Conservation (phyloP, 2,113 vertebrate species). For the Chroicocephalus ridibundus region DNA sequence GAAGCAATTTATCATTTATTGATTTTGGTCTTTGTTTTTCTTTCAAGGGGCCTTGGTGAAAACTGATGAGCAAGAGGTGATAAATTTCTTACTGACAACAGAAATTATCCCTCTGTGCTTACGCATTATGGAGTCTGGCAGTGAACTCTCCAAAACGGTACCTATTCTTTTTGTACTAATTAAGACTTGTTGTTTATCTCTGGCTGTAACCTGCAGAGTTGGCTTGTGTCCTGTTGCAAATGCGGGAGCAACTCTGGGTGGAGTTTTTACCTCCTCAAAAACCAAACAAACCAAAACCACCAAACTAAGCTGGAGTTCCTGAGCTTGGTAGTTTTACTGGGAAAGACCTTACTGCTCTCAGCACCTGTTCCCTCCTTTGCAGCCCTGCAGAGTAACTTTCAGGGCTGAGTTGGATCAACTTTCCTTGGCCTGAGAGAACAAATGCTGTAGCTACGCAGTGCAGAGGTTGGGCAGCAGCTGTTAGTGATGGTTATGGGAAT, state of each 20-base stretch:
- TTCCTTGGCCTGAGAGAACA: not conserved
- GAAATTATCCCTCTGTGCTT: slow-evolving; percentile 98
- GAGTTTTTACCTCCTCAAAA: not conserved
- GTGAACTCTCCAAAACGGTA: slow-evolving; percentile 98
- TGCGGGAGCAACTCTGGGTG: not conserved
- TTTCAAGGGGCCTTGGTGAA: slow-evolving; percentile 92
- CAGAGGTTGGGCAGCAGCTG: not conserved
- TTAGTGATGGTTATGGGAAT: not conserved
- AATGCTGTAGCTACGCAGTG: not conserved
- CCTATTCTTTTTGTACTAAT: not conserved
- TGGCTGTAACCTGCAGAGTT: not conserved
- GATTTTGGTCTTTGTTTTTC: not conserved
- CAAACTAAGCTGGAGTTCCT: not conserved
- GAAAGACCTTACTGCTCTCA: not conserved
- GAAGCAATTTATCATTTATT: not conserved
- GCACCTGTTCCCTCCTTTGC: not conserved
- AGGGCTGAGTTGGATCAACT: not conserved
- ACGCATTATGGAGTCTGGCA: slow-evolving; percentile 98
- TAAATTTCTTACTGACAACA: slow-evolving; percentile 96
- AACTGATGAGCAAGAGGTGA: slow-evolving; percentile 98
- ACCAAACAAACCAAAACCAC: not conserved
- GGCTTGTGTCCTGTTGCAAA: not conserved
- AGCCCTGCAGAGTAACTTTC: not conserved
- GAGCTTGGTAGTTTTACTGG: not conserved
- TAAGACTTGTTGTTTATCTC: not conserved